Evolutionary conservation across 2,888 invertebrate species (phyloP).

Genomic region (Thymelicus lineola): DNA sequence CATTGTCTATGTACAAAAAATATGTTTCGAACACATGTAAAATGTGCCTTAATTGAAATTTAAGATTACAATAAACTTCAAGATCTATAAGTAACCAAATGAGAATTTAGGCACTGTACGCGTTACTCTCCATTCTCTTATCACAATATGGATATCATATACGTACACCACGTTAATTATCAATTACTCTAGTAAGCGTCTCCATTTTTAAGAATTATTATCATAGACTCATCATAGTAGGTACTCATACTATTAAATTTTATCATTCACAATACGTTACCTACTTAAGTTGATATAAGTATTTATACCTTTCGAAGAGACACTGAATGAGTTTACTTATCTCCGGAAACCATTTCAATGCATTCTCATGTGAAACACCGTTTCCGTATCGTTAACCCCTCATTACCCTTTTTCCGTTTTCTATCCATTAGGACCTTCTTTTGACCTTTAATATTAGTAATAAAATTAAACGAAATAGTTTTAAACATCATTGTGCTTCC

Average conservation of each 20-base stretch:
- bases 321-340: constrained; percentile 13
- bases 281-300: constrained; percentile 16
- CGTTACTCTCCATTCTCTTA: constrained; percentile 74
- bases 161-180: constrained; percentile 66
- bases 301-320: background rate
- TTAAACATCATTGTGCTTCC: constrained; percentile 9
- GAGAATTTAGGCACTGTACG: constrained; percentile 83
- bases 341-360: constrained; percentile 11
- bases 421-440: constrained; percentile 20
- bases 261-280: constrained; percentile 41
- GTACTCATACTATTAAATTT: constrained; percentile 40
- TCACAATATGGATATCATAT: constrained; percentile 73
- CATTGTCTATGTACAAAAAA: constrained; percentile 72
- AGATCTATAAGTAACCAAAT: constrained; percentile 64
- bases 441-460: background rate
- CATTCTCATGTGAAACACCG: constrained; percentile 24
- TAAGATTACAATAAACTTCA: constrained; percentile 46
- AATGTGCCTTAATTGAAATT: constrained; percentile 46
- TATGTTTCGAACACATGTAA: constrained; percentile 61
- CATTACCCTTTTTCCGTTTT: constrained; percentile 37
- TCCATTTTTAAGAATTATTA: constrained; percentile 79
- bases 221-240: constrained; percentile 52
- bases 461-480: background rate
- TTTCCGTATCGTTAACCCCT: constrained; percentile 19
- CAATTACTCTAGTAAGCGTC: constrained; percentile 82